Conservation (phyloP, 1,140 invertebrate genomes). For the Orius insidiosus region DNA sequence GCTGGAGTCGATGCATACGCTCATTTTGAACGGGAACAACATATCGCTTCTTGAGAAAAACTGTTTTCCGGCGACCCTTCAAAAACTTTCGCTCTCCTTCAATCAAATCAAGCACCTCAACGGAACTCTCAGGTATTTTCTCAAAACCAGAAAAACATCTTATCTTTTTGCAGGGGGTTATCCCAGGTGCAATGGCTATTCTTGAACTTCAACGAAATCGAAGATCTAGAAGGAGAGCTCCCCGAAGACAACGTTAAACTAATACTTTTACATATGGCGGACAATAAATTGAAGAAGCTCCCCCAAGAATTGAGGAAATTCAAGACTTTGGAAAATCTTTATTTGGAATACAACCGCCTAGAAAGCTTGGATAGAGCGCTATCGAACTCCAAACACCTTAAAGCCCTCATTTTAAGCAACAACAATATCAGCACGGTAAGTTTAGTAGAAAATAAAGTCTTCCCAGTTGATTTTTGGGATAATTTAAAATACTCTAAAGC, state of each 20-base stretch:
- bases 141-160: constrained; percentile 1
- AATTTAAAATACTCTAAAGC: no score
- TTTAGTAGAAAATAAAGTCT: constrained; percentile 14
- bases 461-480: no score
- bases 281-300: constrained; percentile 48
- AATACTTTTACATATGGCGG: constrained; percentile 45
- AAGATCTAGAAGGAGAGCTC: constrained; percentile 51
- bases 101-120: constrained; percentile 56
- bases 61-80: constrained; percentile 41
- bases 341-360: constrained; percentile 50
- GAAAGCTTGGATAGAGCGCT: constrained; percentile 46
- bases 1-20: constrained; percentile 42
- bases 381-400: constrained; percentile 42
- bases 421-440: constrained; percentile 55
- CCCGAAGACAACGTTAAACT: constrained; percentile 39
- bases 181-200: constrained; percentile 56
- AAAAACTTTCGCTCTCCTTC: constrained; percentile 48
- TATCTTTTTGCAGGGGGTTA: constrained; percentile 31
- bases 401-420: constrained; percentile 44
- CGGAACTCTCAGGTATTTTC: constrained; percentile 40
- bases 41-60: constrained; percentile 46
- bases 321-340: constrained; percentile 43
- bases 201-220: constrained; percentile 54
- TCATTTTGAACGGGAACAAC: constrained; percentile 50
- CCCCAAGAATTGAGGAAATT: constrained; percentile 48